A percentile compares a stretch with the other conserved stretches of the same genome.
Conservation (phyloP, 1,140 invertebrate genomes). For the roundworm (Caenorhabditis elegans) region DNA sequence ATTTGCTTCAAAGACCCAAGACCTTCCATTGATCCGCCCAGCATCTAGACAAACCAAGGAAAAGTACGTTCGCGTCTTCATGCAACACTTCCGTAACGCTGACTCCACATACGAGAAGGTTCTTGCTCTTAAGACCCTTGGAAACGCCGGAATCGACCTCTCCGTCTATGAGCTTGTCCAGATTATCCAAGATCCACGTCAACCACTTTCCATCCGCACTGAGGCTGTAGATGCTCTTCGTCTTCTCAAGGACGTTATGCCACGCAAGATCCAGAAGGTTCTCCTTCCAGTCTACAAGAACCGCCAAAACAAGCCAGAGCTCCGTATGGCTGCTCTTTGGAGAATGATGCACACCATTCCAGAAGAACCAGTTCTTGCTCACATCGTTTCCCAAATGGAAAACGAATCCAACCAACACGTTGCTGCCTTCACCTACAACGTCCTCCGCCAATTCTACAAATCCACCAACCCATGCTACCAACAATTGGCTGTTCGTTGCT, state of each 20-base stretch:
- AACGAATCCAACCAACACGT: constrained; percentile 60
- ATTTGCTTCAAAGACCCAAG: constrained; percentile 15
- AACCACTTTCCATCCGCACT: constrained; percentile 52
- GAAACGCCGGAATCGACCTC: constrained; percentile 61
- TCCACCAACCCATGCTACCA: constrained; percentile 22
- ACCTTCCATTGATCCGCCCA: not conserved
- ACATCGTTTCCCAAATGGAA: constrained; percentile 52
- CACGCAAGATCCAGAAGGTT: constrained; percentile 53
- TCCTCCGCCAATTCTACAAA: constrained; percentile 10
- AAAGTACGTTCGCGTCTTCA: constrained; percentile 39
- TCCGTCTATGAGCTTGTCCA: constrained; percentile 50
- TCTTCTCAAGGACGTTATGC: constrained; percentile 51
- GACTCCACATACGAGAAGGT: constrained; percentile 45
- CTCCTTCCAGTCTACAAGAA: constrained; percentile 59
- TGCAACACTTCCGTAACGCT: constrained; percentile 39
- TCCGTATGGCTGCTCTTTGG: constrained; percentile 59
- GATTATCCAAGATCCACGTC: constrained; percentile 51
- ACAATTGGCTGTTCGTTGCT: constrained; percentile 3
- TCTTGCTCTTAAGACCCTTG: constrained; percentile 53
- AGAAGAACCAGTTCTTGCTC: constrained; percentile 37
- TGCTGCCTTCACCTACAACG: constrained; percentile 54
- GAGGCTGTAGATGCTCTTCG: constrained; percentile 62
- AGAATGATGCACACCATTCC: constrained; percentile 53
- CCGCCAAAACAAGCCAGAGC: constrained; percentile 51
- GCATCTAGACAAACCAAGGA: not conserved